Conservation (phyloP, 2,888 invertebrate species). For the Pterobdella sp. region DNA sequence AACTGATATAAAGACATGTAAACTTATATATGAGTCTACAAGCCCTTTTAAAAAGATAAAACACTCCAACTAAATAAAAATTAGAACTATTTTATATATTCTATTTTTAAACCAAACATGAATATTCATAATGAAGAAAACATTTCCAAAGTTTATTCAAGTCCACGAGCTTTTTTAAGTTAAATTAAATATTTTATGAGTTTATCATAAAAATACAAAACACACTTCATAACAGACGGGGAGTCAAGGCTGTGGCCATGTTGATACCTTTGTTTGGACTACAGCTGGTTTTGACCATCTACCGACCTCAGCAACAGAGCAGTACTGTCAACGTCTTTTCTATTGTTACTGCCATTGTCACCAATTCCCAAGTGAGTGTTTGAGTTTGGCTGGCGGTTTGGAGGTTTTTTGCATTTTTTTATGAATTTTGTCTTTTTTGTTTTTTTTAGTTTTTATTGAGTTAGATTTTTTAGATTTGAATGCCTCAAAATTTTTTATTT, state of each 20-base stretch:
- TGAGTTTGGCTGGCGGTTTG: background rate
- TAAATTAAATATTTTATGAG: background rate
- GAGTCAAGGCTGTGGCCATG: slow-evolving; percentile 47
- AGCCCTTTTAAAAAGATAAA: no score
- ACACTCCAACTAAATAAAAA: no score
- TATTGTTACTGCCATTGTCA: background rate
- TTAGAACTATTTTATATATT: no score
- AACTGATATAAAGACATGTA: no score
- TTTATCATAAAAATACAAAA: background rate
- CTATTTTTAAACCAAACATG: no score
- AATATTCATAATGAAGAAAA: background rate
- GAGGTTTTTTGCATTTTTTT: background rate
- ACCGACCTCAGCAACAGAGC: slow-evolving; percentile 40
- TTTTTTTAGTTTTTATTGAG: no score
- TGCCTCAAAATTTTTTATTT: no score
- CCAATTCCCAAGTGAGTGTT: slow-evolving; percentile 12
- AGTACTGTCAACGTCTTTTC: background rate
- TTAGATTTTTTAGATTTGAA: no score
- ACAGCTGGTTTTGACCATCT: slow-evolving; percentile 46
- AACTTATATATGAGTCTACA: no score
- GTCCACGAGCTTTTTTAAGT: background rate
- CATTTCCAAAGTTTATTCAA: background rate
- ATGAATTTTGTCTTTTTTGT: background rate
- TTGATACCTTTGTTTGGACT: slow-evolving; percentile 48
- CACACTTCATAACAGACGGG: slow-evolving; percentile 40